phyloP scores from a whole-genome alignment of 2,113 vertebrate species.

The Stigmatopora nigra region DNA sequence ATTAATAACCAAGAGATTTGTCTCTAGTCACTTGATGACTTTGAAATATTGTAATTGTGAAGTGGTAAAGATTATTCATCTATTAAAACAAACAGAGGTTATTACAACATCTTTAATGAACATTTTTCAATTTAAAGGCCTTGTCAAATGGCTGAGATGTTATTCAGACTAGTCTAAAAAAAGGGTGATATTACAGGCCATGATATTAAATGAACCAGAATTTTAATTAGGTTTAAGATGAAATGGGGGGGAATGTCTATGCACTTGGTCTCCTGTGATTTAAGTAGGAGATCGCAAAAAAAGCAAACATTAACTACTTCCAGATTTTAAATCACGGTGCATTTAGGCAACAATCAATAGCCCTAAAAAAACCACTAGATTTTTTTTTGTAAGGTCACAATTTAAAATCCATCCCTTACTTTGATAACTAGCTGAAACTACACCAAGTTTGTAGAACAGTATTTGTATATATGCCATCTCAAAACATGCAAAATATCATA shows the following conservation, averaged over 20 bases:
- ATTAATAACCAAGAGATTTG: conserved; percentile 55
- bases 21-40: conserved; percentile 24
- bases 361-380: not conserved
- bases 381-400: not conserved
- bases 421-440: not conserved
- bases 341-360: too few species aligned
- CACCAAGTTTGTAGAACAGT: not conserved
- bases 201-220: not conserved
- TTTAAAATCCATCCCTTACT: not conserved
- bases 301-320: not conserved
- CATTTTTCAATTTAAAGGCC: not conserved
- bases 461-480: too few species aligned
- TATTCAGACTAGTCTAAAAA: not conserved
- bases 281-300: not conserved
- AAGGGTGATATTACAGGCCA: not conserved
- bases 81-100: conserved; percentile 12
- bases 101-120: conserved; percentile 9
- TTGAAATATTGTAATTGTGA: conserved; percentile 31
- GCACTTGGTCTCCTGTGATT: not conserved
- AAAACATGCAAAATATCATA: not conserved
- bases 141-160: not conserved
- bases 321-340: too few species aligned
- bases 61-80: conserved; percentile 12
- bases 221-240: not conserved
- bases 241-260: not conserved